Base-by-base conservation (phyloP, 2,797 vertebrate species). In the Chelidonichthys spinosus region DNA sequence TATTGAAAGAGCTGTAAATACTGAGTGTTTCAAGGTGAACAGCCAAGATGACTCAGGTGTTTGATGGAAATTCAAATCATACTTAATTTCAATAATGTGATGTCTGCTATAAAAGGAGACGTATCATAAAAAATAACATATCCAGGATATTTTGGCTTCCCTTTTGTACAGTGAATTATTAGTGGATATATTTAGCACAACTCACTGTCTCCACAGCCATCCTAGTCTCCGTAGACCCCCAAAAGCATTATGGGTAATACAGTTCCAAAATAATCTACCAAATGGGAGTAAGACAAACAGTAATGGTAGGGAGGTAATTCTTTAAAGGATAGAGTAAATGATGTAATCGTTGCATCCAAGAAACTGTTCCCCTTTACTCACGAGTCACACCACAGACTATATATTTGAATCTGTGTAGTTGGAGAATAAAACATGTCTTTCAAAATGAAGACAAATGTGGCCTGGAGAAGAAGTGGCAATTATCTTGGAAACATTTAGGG, bases 391-490 rank as follows among this genome's bases (percentile, higher is more conserved):
- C 37, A 11, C 13, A 49, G 3, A 47, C 56, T 49, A 11, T 9
- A 3, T 40, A 46, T 71, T 64, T 65, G 15, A 65, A n/a, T 25
- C 14, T 58, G 7, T 32, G 0, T 7, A 8, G 8, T 25, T 39
- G 56, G 54, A 72, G 69, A 76, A 72, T 49, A 71, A 52, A 42
- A 25, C 50, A 11, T 6, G 3, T 55, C 49, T 35, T 36, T 81
- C 52, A 77, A 71, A 72, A 78, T 86, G 32, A 84, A 80, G 77
- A 86, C 61, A 52, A 82, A 87, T 79, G 14, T 6, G 11, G 36
- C 40, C 18, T 9, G 63, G 63, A 67, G 63, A 55, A n/a, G 60
- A 76, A 68, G 43, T 63, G 69, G 52, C 15, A 55, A 79, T 81
- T 79, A 74, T 79, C 63, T 54, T 58, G 47, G 68, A 42, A 80